Percentiles rank a stretch among this genome's conserved stretches.
Conservation (phyloP, 2,797 vertebrate species). For the Enteromius fasciolatus region DNA sequence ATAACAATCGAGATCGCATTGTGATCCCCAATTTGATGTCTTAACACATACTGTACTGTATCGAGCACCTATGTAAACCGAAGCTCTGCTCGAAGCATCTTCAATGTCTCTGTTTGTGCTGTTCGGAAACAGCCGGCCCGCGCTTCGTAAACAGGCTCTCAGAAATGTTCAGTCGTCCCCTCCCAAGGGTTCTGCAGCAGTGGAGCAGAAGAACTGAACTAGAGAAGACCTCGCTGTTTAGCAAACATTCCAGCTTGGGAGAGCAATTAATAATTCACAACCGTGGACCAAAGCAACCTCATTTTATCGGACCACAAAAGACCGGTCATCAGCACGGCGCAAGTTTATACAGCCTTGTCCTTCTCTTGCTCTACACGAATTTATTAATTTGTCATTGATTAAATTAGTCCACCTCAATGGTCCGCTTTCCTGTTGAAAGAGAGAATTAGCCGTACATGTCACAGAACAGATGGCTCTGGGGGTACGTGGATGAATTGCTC, state of each 20-base stretch:
- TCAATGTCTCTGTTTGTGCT: slow-evolving; percentile 49
- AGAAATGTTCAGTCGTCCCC: slow-evolving; percentile 72
- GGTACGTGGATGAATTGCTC: slow-evolving; percentile 35
- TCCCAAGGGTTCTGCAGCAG: slow-evolving; percentile 77
- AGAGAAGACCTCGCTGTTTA: slow-evolving; percentile 84
- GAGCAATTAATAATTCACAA: slow-evolving; percentile 85
- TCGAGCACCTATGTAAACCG: background rate
- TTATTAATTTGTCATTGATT: slow-evolving; percentile 50
- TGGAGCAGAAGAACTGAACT: slow-evolving; percentile 86
- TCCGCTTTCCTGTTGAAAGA: slow-evolving; percentile 8
- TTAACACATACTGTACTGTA: background rate
- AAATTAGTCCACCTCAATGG: slow-evolving; percentile 30
- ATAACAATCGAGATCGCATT: background rate
- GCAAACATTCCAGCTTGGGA: slow-evolving; percentile 83
- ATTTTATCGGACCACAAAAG: slow-evolving; percentile 77
- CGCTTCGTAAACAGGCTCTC: slow-evolving; percentile 68
- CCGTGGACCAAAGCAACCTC: slow-evolving; percentile 77
- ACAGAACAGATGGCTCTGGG: slow-evolving; percentile 40
- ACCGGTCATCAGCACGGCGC: slow-evolving; percentile 34
- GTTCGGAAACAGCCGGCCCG: slow-evolving; percentile 68
- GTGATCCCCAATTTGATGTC: background rate
- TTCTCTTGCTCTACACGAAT: slow-evolving; percentile 25
- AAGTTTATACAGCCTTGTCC: slow-evolving; percentile 21
- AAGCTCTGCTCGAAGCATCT: slow-evolving; percentile 35
- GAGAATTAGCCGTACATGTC: slow-evolving; percentile 32